Base-by-base conservation (phyloP, 2,888 invertebrate genomes). In the Myopa testacea region DNA sequence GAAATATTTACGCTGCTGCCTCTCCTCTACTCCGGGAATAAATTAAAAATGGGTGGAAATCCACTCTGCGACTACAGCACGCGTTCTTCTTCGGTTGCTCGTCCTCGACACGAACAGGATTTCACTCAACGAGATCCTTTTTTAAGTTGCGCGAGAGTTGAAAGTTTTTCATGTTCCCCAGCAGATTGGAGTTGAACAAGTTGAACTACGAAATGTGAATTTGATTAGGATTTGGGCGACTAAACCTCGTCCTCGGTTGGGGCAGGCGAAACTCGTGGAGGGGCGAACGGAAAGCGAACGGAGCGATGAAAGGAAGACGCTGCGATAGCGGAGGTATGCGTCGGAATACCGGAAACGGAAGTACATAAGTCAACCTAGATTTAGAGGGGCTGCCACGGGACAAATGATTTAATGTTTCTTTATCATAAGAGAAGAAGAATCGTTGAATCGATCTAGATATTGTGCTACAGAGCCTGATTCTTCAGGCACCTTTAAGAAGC, bases 201-300 rank as follows among this genome's bases (percentile, higher is more conserved):
- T 88, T 88, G 83, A 84, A 87, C 87, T 87, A 84, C 86, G 84
- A 88, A 89, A 89, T 88, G 88, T 82, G 88, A 87, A 87, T 89
- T 89, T 89, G 88, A 89, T 89, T 88, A 88, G 88, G 86, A 89
- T 89, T 89, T 89, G 88, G 26, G 26, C 26, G 26, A 88, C 89
- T 89, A 89, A 87, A 86, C 84, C 84, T 26, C 68, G 65, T 63
- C 37, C n/a, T 71, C 45, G 34, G 38, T 10, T 63, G 37, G 16
- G 10, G 52, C 37, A 6, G 63, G 38, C 38, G 19, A 26, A n/a
- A 12, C 50, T 38, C 8, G 52, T 0, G 74, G 63, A 3, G 67
- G 62, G 26, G 62, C 37, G 38, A 16, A 38, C 7, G 72, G 34
- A 52, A 63, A 34, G 55, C 12, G 10, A 19, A 34, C n/a, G n/a